These are phyloP conservation scores for Cryptocephalus primarius DNA, from an alignment of 2,888 invertebrate species.

Conservation along the genomic window DNA sequence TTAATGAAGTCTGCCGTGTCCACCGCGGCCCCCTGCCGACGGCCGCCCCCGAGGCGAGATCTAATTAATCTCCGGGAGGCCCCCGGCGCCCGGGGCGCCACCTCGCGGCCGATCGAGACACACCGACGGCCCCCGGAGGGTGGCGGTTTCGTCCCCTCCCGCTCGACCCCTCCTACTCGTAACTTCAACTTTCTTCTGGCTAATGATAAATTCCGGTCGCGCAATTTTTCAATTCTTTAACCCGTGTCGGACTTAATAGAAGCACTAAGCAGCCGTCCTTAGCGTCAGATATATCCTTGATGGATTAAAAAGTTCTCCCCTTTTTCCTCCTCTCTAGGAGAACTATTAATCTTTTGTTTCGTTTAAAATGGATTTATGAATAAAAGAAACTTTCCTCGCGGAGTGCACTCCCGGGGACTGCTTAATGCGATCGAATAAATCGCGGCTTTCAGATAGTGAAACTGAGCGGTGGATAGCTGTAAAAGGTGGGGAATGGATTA, in stretches of 20 bases:
- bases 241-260: slow-evolving; percentile 8
- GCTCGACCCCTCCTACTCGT: no score
- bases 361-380: slow-evolving; percentile 5
- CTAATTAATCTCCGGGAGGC: no score
- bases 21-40: no score
- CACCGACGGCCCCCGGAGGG: no score
- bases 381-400: slow-evolving; percentile 6
- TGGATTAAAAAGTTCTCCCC: slow-evolving; percentile 9
- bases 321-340: slow-evolving; percentile 1
- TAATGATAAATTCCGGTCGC: slow-evolving; percentile 6
- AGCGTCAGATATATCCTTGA: slow-evolving; percentile 9
- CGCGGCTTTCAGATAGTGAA: not conserved
- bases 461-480: not conserved
- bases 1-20: no score
- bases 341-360: slow-evolving; percentile 9
- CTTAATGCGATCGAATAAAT: slow-evolving; percentile 6
- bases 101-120: no score
- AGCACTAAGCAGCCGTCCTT: slow-evolving; percentile 9
- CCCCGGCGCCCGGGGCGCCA: no score
- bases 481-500: not conserved
- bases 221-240: slow-evolving; percentile 8
- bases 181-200: no score
- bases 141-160: no score
- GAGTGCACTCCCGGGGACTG: slow-evolving; percentile 2
- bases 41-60: no score